Conservation (phyloP, 2,113 vertebrate genomes). For the Micromys minutus region DNA sequence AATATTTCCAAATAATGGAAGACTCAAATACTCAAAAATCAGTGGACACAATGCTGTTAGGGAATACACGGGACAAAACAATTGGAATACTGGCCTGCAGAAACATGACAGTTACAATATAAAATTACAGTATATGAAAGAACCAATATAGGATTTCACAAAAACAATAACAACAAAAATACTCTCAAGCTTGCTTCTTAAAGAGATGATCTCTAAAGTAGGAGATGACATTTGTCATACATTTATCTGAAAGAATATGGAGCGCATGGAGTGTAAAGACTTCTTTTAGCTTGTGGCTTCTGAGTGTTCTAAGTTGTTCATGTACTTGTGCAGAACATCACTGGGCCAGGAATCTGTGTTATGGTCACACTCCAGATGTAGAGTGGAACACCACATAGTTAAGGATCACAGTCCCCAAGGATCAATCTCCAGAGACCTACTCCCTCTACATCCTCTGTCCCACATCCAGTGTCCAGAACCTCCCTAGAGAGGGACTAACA, state of each 20-base stretch:
- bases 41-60: background rate
- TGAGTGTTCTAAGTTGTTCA: background rate
- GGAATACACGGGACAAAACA: background rate
- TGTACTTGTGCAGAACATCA: background rate
- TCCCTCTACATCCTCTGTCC: background rate
- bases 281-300: background rate
- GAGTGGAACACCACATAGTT: background rate
- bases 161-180: background rate
- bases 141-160: background rate
- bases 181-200: background rate
- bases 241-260: background rate
- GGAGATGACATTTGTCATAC: slow-evolving; percentile 31
- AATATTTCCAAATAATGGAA: background rate
- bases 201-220: background rate
- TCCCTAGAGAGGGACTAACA: background rate
- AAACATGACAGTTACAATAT: background rate
- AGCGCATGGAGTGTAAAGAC: background rate
- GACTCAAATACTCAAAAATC: background rate
- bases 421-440: background rate
- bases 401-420: background rate
- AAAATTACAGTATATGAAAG: background rate
- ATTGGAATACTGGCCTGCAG: background rate
- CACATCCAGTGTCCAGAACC: background rate
- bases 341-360: no score
- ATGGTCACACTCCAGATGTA: background rate